Conservation (phyloP, 2,797 vertebrate genomes). For the Notamacropus eugenii region DNA sequence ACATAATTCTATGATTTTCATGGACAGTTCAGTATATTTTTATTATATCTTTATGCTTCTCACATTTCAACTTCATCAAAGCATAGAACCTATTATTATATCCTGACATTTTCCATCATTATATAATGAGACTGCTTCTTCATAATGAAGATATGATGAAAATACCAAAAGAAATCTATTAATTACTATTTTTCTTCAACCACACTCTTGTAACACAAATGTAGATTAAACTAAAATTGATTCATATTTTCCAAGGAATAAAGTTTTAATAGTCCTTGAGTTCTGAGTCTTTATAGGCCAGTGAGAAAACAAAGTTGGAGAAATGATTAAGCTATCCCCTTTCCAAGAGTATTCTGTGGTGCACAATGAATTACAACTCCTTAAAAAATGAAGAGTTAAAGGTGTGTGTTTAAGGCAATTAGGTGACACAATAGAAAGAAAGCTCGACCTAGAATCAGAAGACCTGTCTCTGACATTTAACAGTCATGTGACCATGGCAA, state of each 20-base stretch:
- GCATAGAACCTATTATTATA: conserved; percentile 57
- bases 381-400: not conserved
- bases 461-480: not conserved
- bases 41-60: conserved; percentile 24
- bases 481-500: not conserved
- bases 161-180: conserved; percentile 73
- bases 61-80: conserved; percentile 59
- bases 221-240: conserved; percentile 1
- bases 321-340: not conserved
- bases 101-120: conserved; percentile 75
- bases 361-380: not conserved
- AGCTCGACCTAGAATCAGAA: not conserved
- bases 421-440: not conserved
- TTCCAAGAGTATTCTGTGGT: not conserved
- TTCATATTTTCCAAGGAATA: conserved; percentile 5
- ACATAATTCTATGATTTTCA: not conserved
- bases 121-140: conserved; percentile 71
- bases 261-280: conserved; percentile 29
- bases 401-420: not conserved
- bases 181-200: conserved; percentile 45
- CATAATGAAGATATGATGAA: conserved; percentile 71
- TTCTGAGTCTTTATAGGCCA: conserved; percentile 24
- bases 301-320: not conserved
- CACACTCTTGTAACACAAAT: conserved; percentile 48
- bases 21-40: conserved; percentile 24